Conservation (phyloP, 35 echinoderm and acorn worm species). For the Hemicentrotus pulcherrimus region DNA sequence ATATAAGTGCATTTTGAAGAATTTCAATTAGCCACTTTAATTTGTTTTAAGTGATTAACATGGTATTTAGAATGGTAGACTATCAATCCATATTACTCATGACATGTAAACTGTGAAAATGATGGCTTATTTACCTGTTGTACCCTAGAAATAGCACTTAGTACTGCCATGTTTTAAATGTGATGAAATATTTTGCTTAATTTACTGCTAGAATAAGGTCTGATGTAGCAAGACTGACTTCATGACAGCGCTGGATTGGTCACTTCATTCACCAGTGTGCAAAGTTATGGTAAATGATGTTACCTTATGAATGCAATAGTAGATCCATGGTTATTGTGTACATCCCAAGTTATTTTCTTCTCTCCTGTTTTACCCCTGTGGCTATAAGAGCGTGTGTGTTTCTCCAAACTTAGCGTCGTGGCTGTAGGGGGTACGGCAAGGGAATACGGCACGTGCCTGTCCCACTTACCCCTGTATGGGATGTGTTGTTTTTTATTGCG, state of each 20-base stretch:
- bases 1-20: too few relatives aligned
- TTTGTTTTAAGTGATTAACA: too few relatives aligned
- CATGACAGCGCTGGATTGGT: neutral
- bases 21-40: too few relatives aligned
- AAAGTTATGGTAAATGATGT: slow-evolving; percentile 12
- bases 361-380: neutral
- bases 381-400: neutral
- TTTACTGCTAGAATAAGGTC: neutral
- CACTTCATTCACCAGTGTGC: neutral
- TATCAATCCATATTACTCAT: neutral
- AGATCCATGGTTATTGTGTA: neutral
- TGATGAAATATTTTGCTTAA: neutral
- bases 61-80: too few relatives aligned
- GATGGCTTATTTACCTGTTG: too few relatives aligned
- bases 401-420: neutral
- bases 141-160: neutral
- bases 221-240: neutral
- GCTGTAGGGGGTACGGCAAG: neutral
- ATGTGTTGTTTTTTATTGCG: neutral
- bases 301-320: neutral
- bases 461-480: neutral
- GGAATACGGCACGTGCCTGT: neutral
- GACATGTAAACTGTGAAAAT: neutral
- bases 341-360: neutral
- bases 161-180: neutral